These are phyloP conservation scores for Phylloscopus whistleri DNA, from an alignment of 2,113 vertebrate genomes.

Conservation along the genomic window DNA sequence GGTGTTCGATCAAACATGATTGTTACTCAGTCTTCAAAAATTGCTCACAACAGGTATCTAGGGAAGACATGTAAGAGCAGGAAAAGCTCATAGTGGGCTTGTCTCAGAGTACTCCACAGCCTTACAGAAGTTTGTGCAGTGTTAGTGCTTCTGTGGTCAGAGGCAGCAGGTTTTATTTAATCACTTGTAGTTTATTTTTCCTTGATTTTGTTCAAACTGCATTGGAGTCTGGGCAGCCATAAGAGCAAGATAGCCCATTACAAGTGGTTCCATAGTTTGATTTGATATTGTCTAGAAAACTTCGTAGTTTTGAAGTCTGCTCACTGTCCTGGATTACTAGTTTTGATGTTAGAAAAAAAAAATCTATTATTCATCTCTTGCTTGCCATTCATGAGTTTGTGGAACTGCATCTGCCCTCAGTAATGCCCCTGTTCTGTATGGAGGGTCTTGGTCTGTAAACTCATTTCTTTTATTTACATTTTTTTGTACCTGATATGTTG, in stretches of 20 bases:
- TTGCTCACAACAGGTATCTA: neutral
- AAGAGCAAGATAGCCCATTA: neutral
- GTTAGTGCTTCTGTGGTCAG: neutral
- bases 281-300: neutral
- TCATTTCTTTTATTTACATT: fast-evolving
- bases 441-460: neutral
- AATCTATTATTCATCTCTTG: neutral
- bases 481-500: neutral
- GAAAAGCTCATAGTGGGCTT: neutral
- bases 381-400: neutral
- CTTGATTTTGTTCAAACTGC: neutral
- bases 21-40: neutral
- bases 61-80: neutral
- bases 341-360: neutral
- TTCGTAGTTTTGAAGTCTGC: neutral
- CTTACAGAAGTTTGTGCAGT: neutral
- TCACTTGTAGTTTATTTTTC: neutral
- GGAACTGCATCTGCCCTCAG: neutral
- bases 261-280: fast-evolving
- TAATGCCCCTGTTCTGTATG: neutral
- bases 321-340: fast-evolving
- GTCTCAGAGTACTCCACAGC: neutral
- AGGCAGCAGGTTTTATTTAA: neutral
- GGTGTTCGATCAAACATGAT: neutral
- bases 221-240: neutral